A percentile compares a stretch with the other conserved stretches of the same genome.
Conservation (phyloP, 2,113 vertebrate genomes). For the Bothrops jararaca region DNA sequence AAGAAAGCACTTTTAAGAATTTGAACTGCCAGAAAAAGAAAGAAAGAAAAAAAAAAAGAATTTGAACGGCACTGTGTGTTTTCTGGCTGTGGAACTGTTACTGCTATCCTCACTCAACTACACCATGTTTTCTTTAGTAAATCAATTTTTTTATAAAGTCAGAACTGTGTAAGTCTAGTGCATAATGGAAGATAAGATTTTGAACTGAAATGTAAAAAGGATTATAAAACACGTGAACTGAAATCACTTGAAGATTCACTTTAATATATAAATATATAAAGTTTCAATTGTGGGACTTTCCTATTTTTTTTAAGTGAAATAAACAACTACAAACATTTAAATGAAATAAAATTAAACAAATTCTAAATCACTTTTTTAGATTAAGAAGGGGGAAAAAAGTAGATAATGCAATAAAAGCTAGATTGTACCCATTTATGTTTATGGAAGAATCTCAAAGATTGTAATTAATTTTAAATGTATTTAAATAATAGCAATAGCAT, state of each 20-base stretch:
- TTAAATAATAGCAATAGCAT: background rate
- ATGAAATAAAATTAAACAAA: background rate
- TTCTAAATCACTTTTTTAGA: background rate
- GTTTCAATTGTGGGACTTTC: background rate
- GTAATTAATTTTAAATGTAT: background rate
- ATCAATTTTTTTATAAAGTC: constrained; percentile 42
- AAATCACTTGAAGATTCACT: background rate
- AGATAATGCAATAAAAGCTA: background rate
- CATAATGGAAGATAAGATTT: background rate
- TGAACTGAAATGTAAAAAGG: background rate
- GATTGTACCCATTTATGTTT: background rate
- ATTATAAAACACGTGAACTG: background rate
- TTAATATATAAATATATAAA: background rate
- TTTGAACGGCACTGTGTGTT: constrained; percentile 56
- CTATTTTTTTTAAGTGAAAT: background rate
- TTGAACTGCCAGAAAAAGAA: constrained; percentile 44
- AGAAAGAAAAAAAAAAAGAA: constrained; percentile 30
- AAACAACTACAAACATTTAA: background rate
- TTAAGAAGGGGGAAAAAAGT: background rate
- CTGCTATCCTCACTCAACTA: constrained; percentile 57
- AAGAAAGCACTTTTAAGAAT: constrained; percentile 55
- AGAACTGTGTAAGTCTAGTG: constrained; percentile 30
- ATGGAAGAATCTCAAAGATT: background rate
- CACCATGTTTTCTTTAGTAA: constrained; percentile 55
- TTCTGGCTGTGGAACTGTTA: constrained; percentile 64